Evolutionary conservation across 2,113 vertebrate species (phyloP), one percentile per base, ranked within the genome.

Genomic region (Hippocampus comes): DNA sequence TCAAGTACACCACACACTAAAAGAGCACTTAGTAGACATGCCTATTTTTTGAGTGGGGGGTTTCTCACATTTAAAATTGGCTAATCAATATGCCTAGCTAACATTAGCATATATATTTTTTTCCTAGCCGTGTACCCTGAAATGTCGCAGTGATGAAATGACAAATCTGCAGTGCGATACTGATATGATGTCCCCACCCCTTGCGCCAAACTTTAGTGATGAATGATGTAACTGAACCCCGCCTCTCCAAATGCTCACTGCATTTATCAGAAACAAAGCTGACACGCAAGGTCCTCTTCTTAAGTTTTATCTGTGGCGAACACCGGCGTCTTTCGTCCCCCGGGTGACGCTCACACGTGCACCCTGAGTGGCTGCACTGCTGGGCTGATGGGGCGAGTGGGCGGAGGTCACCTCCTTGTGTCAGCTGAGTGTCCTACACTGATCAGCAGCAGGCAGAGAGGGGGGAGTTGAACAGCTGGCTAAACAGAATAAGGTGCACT

Each of bases 371-470:
- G 86, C 77, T 85, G 72, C 67, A n/a, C 70, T 3, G 63, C 25
- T 30, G 57, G 57, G 57, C 15, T 25, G 57, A 38, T 21, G 6
- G 49, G 18, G 18, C 5, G 53, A n/a, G 15, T 60, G 57, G 25
- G 25, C 27, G 27, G 12, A 23, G 59, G 59, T 83, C 81, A 34
- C 81, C 30, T 56, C 72, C 76, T 82, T 72, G 78, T 43, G n/a
- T 82, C 85, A 89, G 81, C 85, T 86, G 84, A 80, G 84, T 78
- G 83, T 88, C 86, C 81, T 80, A 76, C 78, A 77, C 82, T 82
- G 85, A 90, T 87, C 83, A 15, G 63, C 9, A 12, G 81, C 76
- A 71, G 84, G 83, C 78, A 81, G 11, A 72, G 67, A 72, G 78
- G 70, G 70, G 71, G 79, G 81, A 76, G 78, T 70, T 78, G 71